Base-by-base conservation (phyloP, 1,140 invertebrate genomes). In the Drosophila teissieri region DNA sequence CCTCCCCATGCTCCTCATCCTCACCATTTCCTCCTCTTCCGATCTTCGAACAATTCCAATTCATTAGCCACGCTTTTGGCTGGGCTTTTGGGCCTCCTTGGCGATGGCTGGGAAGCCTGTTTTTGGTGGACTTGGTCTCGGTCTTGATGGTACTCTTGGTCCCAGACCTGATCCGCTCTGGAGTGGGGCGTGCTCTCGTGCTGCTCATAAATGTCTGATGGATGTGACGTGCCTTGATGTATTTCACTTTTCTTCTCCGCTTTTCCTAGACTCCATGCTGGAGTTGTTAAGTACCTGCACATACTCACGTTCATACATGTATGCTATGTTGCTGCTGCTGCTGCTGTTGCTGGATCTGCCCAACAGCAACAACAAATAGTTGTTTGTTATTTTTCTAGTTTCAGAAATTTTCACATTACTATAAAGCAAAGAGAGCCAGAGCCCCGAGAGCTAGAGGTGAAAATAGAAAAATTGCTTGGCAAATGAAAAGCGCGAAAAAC, bases 181-280 rank as follows among this genome's bases (percentile, higher is more conserved):
- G 52, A 63, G 61, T 77, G 79, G 79, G 83, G 82, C 79, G 82
- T 86, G 83, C 82, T 86, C 82, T 86, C 82, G 83, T 89, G 84
- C 75, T 83, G 83, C 79, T 86, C 83, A 86, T 86, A 86, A 76
- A 88, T 89, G 83, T 79, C 83, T 86, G 79, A 86, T 86, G 83
- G 83, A 88, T 86, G 83, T 86, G 83, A 86, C 83, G 79, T 86
- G 83, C 83, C 85, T 86, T 86, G 83, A 86, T 86, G 83, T 86
- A 86, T 86, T 86, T 86, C 83, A 86, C 83, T 88, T 86, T 83
- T 86, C 55, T 78, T 80, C 64, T 62, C 54, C 65, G 65, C 65
- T 72, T 72, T 72, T 72, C 68, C 68, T 70, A 72, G 68, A 70
- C 68, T 51, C 40, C 19, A 31, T 24, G 34, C 51, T 27, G 34